These are phyloP conservation scores for Pelmatolapia mariae DNA, from an alignment of 2,113 vertebrate genomes.

Conservation along the genomic window DNA sequence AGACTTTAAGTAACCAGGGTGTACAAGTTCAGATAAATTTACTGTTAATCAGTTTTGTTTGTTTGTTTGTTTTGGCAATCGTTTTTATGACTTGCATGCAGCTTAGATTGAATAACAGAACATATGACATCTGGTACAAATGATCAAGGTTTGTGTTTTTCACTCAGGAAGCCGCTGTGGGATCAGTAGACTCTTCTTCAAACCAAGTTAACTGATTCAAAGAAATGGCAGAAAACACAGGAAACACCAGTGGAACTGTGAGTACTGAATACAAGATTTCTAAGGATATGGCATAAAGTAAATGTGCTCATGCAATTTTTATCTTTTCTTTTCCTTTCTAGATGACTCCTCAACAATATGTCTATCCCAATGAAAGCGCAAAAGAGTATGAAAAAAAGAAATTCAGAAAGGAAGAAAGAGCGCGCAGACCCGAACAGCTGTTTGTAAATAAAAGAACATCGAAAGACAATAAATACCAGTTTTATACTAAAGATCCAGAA, in stretches of 20 bases:
- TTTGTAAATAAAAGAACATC: fast-evolving
- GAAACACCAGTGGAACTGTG: neutral
- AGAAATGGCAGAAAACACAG: neutral
- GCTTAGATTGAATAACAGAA: neutral
- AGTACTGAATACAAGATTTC: neutral
- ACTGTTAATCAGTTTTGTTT: neutral
- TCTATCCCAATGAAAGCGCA: neutral
- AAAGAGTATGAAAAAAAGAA: neutral
- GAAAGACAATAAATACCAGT: neutral
- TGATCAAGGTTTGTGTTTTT: neutral
- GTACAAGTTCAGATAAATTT: neutral
- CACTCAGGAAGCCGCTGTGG: neutral
- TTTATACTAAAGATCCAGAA: neutral
- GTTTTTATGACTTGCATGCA: neutral
- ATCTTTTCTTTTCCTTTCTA: neutral
- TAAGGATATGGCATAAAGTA: neutral
- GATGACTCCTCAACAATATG: fast-evolving
- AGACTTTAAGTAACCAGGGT: neutral
- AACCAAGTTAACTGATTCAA: neutral
- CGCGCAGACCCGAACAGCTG: neutral
- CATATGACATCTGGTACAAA: neutral
- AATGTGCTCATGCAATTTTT: neutral
- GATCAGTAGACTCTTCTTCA: neutral
- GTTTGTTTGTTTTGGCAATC: neutral
- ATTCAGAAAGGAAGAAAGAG: neutral